These are phyloP conservation scores for Dasysyrphus albostriatus DNA, from an alignment of 2,888 invertebrate species.

Conservation along the genomic window DNA sequence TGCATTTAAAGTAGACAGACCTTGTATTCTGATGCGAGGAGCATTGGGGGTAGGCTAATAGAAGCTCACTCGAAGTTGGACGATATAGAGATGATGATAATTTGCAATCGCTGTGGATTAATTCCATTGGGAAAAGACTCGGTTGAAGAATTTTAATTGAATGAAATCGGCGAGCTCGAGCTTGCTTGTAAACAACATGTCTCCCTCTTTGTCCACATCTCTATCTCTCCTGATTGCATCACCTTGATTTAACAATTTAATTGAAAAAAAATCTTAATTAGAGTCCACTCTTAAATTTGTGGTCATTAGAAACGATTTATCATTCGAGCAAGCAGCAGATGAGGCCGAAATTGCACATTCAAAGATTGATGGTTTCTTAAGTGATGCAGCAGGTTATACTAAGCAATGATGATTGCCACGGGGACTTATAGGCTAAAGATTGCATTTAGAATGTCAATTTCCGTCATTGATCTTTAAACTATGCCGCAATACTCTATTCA, in stretches of 20 bases:
- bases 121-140: conserved; percentile 33
- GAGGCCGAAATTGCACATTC: conserved; percentile 69
- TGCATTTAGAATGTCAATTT: conserved; percentile 56
- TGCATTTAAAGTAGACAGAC: conserved; percentile 36
- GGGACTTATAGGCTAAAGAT: conserved; percentile 10
- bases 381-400: conserved; percentile 28
- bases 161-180: conserved; percentile 55
- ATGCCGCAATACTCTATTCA: neutral
- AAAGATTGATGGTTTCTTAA: conserved; percentile 73
- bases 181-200: conserved; percentile 65
- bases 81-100: conserved; percentile 17
- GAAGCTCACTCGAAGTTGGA: conserved; percentile 30
- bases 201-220: neutral
- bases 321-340: conserved; percentile 64
- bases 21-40: conserved; percentile 31
- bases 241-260: conserved; percentile 59
- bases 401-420: neutral
- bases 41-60: conserved; percentile 6
- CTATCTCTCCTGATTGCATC: conserved; percentile 17
- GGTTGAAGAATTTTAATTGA: conserved; percentile 72
- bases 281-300: conserved; percentile 56
- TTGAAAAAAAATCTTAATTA: conserved; percentile 70
- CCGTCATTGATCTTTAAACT: conserved; percentile 41
- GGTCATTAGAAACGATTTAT: conserved; percentile 69
- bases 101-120: conserved; percentile 29